Evolutionary conservation across 1,140 invertebrate species (phyloP).

Genomic region (Pararge aegeria): DNA sequence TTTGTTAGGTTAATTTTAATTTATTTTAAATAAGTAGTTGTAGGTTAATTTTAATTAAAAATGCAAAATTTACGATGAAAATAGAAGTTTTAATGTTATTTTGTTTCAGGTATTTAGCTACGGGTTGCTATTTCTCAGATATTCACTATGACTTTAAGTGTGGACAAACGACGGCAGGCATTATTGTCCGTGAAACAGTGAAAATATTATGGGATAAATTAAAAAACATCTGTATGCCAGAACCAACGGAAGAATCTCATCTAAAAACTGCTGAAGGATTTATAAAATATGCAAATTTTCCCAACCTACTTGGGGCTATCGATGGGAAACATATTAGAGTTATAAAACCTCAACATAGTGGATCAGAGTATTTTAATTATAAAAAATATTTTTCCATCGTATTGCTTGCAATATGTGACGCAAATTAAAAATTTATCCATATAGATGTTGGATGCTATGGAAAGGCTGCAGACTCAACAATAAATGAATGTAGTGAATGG

Average conservation of each 20-base stretch:
- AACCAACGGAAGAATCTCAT: too few relatives aligned
- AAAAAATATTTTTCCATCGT: constrained; percentile 19
- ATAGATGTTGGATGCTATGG: constrained; percentile 18
- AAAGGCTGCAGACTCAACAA: constrained; percentile 13
- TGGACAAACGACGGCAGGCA: background rate
- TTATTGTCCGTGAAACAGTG: too few relatives aligned
- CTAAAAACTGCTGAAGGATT: too few relatives aligned
- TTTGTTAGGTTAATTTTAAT: too few relatives aligned
- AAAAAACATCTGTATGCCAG: constrained; percentile 7
- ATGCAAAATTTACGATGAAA: background rate
- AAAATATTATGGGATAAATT: background rate
- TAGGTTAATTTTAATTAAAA: too few relatives aligned
- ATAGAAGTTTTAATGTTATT: constrained; percentile 11
- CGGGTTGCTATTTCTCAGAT: constrained; percentile 19
- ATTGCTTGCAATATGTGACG: constrained; percentile 18
- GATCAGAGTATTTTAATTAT: constrained; percentile 14
- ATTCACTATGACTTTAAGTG: constrained; percentile 19
- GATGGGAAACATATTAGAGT: too few relatives aligned
- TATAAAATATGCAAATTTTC: too few relatives aligned
- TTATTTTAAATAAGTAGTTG: too few relatives aligned
- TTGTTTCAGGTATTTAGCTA: constrained; percentile 22
- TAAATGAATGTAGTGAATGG: constrained; percentile 14
- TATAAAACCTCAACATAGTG: too few relatives aligned
- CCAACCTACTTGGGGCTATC: too few relatives aligned
- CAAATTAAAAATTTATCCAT: constrained; percentile 8